Evolutionary conservation across 2,797 vertebrate species (phyloP), one percentile per base, ranked within the genome.

Genomic region (Melopsittacus undulatus): DNA sequence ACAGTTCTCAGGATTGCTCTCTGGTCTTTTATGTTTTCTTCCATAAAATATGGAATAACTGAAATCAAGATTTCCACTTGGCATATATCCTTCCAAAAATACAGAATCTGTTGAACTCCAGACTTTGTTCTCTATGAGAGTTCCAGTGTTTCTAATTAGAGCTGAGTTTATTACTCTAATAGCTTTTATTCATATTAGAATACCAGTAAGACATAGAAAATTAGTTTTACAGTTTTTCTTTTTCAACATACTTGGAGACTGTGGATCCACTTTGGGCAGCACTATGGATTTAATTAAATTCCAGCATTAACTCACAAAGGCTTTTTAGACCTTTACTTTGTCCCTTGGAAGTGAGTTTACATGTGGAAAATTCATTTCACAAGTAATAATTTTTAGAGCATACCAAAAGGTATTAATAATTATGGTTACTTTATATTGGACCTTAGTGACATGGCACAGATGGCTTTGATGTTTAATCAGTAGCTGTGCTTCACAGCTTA

Each of bases 121-220:
- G 32, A 91, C 34, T 94, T 94, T 56, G 17, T 85, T 80, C 89
- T 91, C 40, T 90, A 68, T 84, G 56, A 94, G 63, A 90, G 32
- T 56, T 83, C n/a, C 68, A 80, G 7, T 80, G 81, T 93, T 97
- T 94, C 92, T 89, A 94, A 95, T 95, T 93, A 94, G 86, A 84
- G 84, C 32, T 34, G 64, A 94, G 75, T 96, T 96, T 95, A 92
- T 96, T 94, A 92, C 52, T 92, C 74, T 93, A 85, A 95, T 92
- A 93, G 83, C 34, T 88, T 94, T 94, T 67, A 90, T 90, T 83
- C 81, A 34, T 82, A 68, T 27, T 72, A 63, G 76, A 93, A 82
- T 89, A 77, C 30, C 45, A 46, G 49, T 86, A 94, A 95, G 95
- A 90, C 48, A 83, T 11, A 70, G 36, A 61, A 64, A 82, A 94